phyloP scores from a whole-genome alignment of 2,113 vertebrate genomes.

The Ginglymostoma cirratum region DNA sequence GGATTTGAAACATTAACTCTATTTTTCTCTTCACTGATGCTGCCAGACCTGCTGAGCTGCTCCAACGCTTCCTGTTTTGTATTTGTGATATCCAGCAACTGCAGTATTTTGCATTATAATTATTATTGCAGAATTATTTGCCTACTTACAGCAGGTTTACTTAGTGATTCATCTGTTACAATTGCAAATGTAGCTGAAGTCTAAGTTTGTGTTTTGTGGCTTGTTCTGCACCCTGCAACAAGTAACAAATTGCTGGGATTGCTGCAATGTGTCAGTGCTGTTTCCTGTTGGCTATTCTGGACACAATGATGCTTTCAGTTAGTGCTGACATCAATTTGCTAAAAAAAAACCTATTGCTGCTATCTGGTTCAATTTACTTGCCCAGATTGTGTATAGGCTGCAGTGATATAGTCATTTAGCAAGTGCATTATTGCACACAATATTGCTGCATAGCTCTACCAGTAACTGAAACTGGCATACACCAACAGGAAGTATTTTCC shows the following conservation, averaged over 20 bases:
- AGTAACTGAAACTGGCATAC: background rate
- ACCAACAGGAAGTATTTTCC: background rate
- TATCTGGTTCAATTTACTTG: background rate
- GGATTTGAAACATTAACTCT: too few relatives aligned
- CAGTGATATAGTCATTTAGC: background rate
- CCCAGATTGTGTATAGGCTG: background rate
- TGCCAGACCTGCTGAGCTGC: too few relatives aligned
- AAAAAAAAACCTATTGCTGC: background rate
- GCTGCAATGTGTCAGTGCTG: background rate
- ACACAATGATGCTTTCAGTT: background rate
- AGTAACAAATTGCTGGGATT: background rate
- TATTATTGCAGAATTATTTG: background rate
- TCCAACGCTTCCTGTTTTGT: too few relatives aligned
- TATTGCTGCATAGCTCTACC: background rate
- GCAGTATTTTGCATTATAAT: background rate
- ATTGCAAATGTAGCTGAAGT: background rate
- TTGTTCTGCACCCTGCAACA: slow-evolving; percentile 9
- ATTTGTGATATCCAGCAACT: background rate
- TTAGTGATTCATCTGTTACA: background rate
- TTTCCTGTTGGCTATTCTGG: slow-evolving; percentile 20
- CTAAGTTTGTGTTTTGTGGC: background rate
- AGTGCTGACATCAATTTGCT: too few relatives aligned
- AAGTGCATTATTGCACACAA: background rate
- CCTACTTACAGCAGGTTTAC: background rate
- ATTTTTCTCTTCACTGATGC: too few relatives aligned